Evolutionary conservation across 1,140 invertebrate genomes (phyloP).

Genomic region (Homalodisca vitripennis): DNA sequence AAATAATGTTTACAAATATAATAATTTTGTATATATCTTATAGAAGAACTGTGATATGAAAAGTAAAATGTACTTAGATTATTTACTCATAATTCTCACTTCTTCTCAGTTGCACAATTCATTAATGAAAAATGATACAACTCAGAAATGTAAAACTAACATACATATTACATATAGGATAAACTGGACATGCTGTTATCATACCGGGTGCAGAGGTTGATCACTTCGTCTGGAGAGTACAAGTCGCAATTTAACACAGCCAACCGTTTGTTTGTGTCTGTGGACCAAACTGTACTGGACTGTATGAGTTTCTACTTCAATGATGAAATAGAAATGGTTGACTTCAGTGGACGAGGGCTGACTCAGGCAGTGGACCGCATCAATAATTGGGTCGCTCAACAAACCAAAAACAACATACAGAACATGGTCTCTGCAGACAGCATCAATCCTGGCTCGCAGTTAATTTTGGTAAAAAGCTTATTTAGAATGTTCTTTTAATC

Average conservation of each 20-base stretch:
- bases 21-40: too few species aligned
- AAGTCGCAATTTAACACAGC: constrained; percentile 65
- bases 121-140: too few species aligned
- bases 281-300: constrained; percentile 45
- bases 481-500: too few species aligned
- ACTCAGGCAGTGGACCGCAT: constrained; percentile 52
- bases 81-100: too few species aligned
- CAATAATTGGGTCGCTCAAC: constrained; percentile 77
- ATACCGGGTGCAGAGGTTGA: constrained; percentile 61
- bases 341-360: constrained; percentile 66
- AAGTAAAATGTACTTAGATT: too few species aligned
- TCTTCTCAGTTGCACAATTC: too few species aligned
- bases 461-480: constrained; percentile 64
- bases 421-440: constrained; percentile 65
- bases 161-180: too few species aligned
- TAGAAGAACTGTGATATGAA: too few species aligned
- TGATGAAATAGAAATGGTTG: constrained; percentile 61
- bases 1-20: too few species aligned
- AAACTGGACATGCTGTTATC: constrained; percentile 62
- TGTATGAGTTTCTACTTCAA: constrained; percentile 67
- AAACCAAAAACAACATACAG: constrained; percentile 76
- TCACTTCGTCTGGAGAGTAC: constrained; percentile 45
- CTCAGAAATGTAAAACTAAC: too few species aligned
- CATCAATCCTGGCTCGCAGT: constrained; percentile 60
- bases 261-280: constrained; percentile 75